These are phyloP conservation scores for Neodontobutis hainanensis DNA, from an alignment of 2,113 vertebrate genomes.

Conservation along the genomic window DNA sequence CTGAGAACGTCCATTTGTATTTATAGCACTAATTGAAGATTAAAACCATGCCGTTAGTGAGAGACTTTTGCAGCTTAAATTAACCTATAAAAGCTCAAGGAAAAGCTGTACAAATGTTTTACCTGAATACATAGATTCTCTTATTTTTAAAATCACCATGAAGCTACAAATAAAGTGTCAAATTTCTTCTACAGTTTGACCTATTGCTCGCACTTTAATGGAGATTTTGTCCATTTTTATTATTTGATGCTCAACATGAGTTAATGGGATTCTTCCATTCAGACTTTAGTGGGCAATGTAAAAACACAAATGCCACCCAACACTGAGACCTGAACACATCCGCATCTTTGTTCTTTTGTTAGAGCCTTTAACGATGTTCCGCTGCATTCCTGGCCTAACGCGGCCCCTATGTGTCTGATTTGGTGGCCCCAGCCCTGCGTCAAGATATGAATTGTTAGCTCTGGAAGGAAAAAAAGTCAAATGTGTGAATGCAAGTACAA, in stretches of 20 bases:
- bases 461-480: conserved; percentile 11
- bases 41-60: background rate
- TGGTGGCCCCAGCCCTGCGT: conserved; percentile 56
- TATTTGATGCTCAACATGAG: conserved; percentile 39
- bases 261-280: conserved; percentile 50
- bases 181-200: background rate
- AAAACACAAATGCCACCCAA: conserved; percentile 32
- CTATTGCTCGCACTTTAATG: conserved; percentile 11
- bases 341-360: conserved; percentile 81
- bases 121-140: too few species aligned
- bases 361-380: conserved; percentile 82
- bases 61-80: background rate
- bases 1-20: conserved; percentile 20
- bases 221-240: conserved; percentile 19
- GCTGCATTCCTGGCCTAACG: conserved; percentile 81
- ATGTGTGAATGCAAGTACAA: background rate
- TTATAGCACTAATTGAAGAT: conserved; percentile 23
- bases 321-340: conserved; percentile 66
- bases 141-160: too few species aligned
- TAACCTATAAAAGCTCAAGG: background rate
- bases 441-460: background rate
- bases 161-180: background rate
- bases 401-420: conserved; percentile 75
- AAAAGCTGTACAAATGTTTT: background rate
- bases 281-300: conserved; percentile 40